These are phyloP conservation scores for Lateolabrax maculatus DNA, from an alignment of 2,797 vertebrate genomes.

Conservation along the genomic window DNA sequence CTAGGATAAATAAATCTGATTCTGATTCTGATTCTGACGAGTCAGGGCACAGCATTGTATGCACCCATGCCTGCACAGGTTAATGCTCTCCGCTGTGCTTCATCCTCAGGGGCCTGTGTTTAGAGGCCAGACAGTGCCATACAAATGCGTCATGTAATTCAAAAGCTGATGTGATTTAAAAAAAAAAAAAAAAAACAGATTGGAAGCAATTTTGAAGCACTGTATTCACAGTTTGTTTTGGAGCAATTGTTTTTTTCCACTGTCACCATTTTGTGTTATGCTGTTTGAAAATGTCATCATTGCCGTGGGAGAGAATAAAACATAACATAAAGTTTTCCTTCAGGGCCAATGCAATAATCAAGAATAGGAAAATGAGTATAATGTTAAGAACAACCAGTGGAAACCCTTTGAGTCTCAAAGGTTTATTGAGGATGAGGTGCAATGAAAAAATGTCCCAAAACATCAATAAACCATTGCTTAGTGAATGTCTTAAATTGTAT, in stretches of 20 bases:
- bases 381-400: slow-evolving; percentile 19
- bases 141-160: slow-evolving; percentile 59
- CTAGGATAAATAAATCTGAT: background rate
- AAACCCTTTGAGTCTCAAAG: slow-evolving; percentile 41
- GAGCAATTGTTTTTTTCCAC: slow-evolving; percentile 47
- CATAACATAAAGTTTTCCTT: slow-evolving; percentile 43
- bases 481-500: slow-evolving; percentile 5
- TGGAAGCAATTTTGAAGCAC: slow-evolving; percentile 54
- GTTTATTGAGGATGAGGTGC: slow-evolving; percentile 34
- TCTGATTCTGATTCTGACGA: too few species aligned
- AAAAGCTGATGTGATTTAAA: slow-evolving; percentile 57
- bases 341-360: slow-evolving; percentile 61
- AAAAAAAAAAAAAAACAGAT: slow-evolving; percentile 53
- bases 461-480: slow-evolving; percentile 3
- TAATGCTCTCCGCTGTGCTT: background rate
- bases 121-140: slow-evolving; percentile 24
- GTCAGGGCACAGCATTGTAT: background rate
- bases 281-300: slow-evolving; percentile 58
- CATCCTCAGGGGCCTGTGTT: slow-evolving; percentile 5
- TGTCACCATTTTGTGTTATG: slow-evolving; percentile 36
- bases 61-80: background rate
- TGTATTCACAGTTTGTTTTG: slow-evolving; percentile 65
- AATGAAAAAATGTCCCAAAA: slow-evolving; percentile 13
- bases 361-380: slow-evolving; percentile 47
- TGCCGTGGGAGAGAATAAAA: slow-evolving; percentile 38